Evolutionary conservation across 2,797 vertebrate genomes (phyloP).

Genomic region (Rhinichthys osculus): DNA sequence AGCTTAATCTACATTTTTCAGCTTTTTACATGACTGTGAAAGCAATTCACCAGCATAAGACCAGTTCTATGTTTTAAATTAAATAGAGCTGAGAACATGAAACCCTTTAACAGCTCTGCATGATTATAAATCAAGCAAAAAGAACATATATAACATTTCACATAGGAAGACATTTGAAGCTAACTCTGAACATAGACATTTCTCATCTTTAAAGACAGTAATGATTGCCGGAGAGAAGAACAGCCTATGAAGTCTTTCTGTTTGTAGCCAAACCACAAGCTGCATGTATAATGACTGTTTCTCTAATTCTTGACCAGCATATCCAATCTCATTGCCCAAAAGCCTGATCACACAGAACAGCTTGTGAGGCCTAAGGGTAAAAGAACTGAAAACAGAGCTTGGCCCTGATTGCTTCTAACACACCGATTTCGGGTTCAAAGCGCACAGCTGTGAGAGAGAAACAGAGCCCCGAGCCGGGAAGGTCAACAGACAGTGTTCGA

Average conservation of each 20-base stretch:
- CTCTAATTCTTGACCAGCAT: constrained; percentile 57
- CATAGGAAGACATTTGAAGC: constrained; percentile 8
- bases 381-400: constrained; percentile 53
- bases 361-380: constrained; percentile 63
- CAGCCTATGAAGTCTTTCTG: constrained; percentile 30
- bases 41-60: not conserved
- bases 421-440: constrained; percentile 70
- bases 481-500: constrained; percentile 62
- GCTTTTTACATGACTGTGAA: not conserved
- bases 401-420: constrained; percentile 70
- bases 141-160: not conserved
- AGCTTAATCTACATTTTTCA: not conserved
- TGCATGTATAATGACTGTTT: constrained; percentile 55
- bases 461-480: constrained; percentile 51
- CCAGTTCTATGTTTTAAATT: not conserved
- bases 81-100: not conserved
- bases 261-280: constrained; percentile 44
- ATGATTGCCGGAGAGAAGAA: constrained; percentile 13
- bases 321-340: constrained; percentile 54
- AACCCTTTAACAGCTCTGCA: not conserved
- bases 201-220: constrained; percentile 31
- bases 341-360: constrained; percentile 55
- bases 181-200: not conserved
- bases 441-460: constrained; percentile 72
- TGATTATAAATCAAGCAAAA: not conserved